These are phyloP conservation scores for Marmota flaviventris DNA, from an alignment of 2,113 vertebrate species.

Conservation along the genomic window DNA sequence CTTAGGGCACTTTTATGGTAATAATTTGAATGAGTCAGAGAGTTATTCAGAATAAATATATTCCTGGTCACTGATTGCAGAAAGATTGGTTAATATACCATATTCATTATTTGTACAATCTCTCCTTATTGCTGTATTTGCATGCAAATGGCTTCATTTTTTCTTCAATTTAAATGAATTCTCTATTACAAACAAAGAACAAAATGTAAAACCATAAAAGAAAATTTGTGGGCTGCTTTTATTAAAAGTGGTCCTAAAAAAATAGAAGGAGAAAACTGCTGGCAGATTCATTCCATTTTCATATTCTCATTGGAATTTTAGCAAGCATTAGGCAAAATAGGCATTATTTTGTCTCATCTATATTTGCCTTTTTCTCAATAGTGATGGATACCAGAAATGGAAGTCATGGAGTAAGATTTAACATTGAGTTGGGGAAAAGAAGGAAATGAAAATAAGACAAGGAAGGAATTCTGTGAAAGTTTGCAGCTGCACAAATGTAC, in stretches of 20 bases:
- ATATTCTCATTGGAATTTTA: conserved; percentile 42
- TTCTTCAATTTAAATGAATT: conserved; percentile 51
- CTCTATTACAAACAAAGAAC: conserved; percentile 60
- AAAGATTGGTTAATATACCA: conserved; percentile 39
- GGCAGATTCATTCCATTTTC: not conserved
- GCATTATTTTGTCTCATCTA: not conserved
- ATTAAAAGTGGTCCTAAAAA: conserved; percentile 51
- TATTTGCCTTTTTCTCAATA: not conserved
- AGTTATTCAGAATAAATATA: conserved; percentile 38
- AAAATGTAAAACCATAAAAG: conserved; percentile 50
- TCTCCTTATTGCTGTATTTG: conserved; percentile 51
- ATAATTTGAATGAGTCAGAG: conserved; percentile 42
- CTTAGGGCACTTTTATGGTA: not conserved
- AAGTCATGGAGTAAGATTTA: not conserved
- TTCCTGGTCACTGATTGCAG: conserved; percentile 53
- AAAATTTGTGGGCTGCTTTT: conserved; percentile 7
- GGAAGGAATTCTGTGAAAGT: not conserved
- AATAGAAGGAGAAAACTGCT: conserved; percentile 29
- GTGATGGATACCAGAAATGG: not conserved
- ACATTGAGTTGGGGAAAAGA: not conserved
- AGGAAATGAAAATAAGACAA: not conserved
- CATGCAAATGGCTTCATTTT: conserved; percentile 64
- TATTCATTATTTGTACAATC: conserved; percentile 48
- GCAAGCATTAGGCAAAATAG: conserved; percentile 15
- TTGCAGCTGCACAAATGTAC: not conserved